Conservation (phyloP, 2,113 vertebrate species). For the Bolborhynchus lineola region DNA sequence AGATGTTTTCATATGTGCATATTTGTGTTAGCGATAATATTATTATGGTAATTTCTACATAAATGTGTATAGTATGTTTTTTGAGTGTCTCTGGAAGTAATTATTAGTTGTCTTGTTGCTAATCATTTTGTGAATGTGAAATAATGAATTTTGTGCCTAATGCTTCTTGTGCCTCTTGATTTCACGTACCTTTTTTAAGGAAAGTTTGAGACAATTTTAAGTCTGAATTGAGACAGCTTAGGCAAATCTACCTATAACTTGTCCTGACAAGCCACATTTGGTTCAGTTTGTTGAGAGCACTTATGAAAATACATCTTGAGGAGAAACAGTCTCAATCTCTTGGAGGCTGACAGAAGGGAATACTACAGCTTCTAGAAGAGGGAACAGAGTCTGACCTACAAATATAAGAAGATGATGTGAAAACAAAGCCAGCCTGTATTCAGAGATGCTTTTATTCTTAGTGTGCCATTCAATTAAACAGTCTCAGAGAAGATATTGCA, state of each 20-base stretch:
- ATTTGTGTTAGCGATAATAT: slow-evolving; percentile 54
- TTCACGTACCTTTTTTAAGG: not conserved
- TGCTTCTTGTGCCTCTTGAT: not conserved
- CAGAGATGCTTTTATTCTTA: not conserved
- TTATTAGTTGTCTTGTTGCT: slow-evolving; percentile 1
- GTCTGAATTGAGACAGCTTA: not conserved
- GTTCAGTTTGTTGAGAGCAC: not conserved
- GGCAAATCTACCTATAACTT: not conserved
- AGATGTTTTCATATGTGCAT: slow-evolving; percentile 62
- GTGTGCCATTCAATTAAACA: not conserved
- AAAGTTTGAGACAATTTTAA: not conserved
- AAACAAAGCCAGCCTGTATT: not conserved
- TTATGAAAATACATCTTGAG: not conserved
- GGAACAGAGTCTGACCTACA: not conserved
- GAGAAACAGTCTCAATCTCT: not conserved
- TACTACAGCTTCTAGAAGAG: not conserved
- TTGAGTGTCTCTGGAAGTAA: not conserved
- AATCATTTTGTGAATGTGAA: not conserved
- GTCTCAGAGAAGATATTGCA: not conserved
- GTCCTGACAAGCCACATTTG: not conserved
- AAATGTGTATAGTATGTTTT: slow-evolving; percentile 49
- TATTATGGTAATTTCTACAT: slow-evolving; percentile 55
- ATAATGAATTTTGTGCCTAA: not conserved
- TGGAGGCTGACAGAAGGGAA: not conserved
- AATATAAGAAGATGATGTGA: not conserved